A percentile compares a stretch with the other conserved stretches of the same genome.
These are phyloP conservation scores for Rhingia rostrata DNA, from an alignment of 2,888 invertebrate species.

Conservation along the genomic window DNA sequence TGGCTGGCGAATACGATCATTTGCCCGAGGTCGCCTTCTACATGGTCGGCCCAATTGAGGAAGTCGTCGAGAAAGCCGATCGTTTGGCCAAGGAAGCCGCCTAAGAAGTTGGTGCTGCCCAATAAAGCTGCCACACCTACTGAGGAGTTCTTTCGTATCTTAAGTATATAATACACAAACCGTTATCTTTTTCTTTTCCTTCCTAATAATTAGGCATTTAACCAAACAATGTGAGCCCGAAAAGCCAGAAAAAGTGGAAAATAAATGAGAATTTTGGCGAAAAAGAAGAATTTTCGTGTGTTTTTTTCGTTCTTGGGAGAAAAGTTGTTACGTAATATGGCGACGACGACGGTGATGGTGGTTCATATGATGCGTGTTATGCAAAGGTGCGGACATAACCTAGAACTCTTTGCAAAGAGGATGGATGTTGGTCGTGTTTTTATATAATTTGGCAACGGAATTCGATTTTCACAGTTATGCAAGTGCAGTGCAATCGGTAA, in stretches of 20 bases:
- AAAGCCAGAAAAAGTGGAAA: slow-evolving; percentile 63
- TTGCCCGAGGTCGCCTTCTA: slow-evolving; percentile 98
- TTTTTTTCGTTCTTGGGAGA: neutral
- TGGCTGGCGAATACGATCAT: slow-evolving; percentile 93
- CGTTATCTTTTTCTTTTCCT: slow-evolving; percentile 70
- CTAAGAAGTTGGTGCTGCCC: slow-evolving; percentile 70
- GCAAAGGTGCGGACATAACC: slow-evolving; percentile 18
- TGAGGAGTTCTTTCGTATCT: slow-evolving; percentile 66
- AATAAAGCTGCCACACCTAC: slow-evolving; percentile 58
- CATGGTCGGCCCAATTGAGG: slow-evolving; percentile 97
- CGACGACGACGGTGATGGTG: neutral
- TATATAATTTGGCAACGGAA: neutral
- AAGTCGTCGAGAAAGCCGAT: slow-evolving; percentile 93
- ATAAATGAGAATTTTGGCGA: slow-evolving; percentile 49
- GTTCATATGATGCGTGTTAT: slow-evolving; percentile 6
- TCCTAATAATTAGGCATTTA: slow-evolving; percentile 74
- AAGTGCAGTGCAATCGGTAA: neutral
- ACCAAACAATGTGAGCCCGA: slow-evolving; percentile 49
- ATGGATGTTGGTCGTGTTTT: neutral
- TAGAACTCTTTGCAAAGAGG: neutral
- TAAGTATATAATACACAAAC: slow-evolving; percentile 59
- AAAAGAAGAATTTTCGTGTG: neutral
- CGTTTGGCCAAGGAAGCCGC: slow-evolving; percentile 79
- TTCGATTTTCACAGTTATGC: neutral
- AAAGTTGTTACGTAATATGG: slow-evolving; percentile 9